phyloP scores from a whole-genome alignment of 2,797 vertebrate species.

The Peromyscus nudipes region DNA sequence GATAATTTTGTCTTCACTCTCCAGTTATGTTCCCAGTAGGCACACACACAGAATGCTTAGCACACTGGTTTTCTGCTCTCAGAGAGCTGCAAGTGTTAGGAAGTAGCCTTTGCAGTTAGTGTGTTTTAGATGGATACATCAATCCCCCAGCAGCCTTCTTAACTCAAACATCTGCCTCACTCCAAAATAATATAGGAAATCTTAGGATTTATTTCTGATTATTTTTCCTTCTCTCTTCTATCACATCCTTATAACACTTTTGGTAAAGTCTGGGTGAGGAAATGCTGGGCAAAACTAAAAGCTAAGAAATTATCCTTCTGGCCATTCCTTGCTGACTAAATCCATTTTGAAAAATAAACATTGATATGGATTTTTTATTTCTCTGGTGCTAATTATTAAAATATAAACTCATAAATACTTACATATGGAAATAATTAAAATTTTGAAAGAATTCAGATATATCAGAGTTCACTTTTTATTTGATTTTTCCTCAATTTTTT shows the following conservation, averaged over 20 bases:
- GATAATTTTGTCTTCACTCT: slow-evolving; percentile 84
- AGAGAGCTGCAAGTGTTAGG: slow-evolving; percentile 52
- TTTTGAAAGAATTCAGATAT: not conserved
- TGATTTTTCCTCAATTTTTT: not conserved
- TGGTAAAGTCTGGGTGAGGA: not conserved
- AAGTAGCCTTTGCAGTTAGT: slow-evolving; percentile 54
- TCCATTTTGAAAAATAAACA: not conserved
- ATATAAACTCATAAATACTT: not conserved
- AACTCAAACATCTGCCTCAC: slow-evolving; percentile 49
- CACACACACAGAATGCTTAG: slow-evolving; percentile 72
- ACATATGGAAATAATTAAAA: not conserved
- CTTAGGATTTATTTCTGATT: slow-evolving; percentile 13
- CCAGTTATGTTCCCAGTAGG: slow-evolving; percentile 80
- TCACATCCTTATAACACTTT: not conserved
- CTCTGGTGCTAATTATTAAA: not conserved
- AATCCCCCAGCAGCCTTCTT: slow-evolving; percentile 49
- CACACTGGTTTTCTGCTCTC: slow-evolving; percentile 61
- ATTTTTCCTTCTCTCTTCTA: not conserved
- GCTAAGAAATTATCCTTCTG: not conserved
- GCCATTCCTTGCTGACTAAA: not conserved
- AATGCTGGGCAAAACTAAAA: not conserved
- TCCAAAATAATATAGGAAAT: slow-evolving; percentile 44
- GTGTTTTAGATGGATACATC: slow-evolving; percentile 40
- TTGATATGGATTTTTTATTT: not conserved
- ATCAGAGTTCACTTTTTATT: not conserved